phyloP scores from a whole-genome alignment of 2,797 vertebrate genomes.

The Trematomus bernacchii region DNA sequence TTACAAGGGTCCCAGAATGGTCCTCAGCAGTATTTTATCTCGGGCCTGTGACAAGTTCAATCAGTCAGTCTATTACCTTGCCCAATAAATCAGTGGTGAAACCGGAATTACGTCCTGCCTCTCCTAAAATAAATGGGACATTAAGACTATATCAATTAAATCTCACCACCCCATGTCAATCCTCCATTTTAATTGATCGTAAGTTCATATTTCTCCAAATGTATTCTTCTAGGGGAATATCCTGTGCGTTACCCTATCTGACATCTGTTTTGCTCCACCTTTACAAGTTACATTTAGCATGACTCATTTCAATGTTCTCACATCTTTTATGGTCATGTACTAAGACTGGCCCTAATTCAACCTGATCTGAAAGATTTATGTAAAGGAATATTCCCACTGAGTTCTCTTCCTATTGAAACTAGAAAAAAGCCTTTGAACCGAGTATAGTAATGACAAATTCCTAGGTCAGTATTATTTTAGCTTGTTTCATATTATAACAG shows the following conservation, averaged over 20 bases:
- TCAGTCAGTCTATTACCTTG: slow-evolving; percentile 84
- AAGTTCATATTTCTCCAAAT: slow-evolving; percentile 64
- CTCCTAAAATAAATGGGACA: slow-evolving; percentile 74
- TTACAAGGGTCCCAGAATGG: slow-evolving; percentile 76
- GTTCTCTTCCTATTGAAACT: slow-evolving; percentile 38
- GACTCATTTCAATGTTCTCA: slow-evolving; percentile 65
- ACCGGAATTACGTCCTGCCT: slow-evolving; percentile 58
- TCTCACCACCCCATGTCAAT: slow-evolving; percentile 51
- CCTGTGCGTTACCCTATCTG: slow-evolving; percentile 53
- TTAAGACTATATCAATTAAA: slow-evolving; percentile 78
- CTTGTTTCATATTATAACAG: slow-evolving; percentile 10
- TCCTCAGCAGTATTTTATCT: slow-evolving; percentile 80
- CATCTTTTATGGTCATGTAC: slow-evolving; percentile 66
- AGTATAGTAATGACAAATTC: slow-evolving; percentile 43
- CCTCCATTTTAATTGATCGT: slow-evolving; percentile 70
- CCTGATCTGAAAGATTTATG: slow-evolving; percentile 68
- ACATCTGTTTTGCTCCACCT: slow-evolving; percentile 46
- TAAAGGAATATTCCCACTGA: slow-evolving; percentile 57
- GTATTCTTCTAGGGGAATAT: slow-evolving; percentile 56
- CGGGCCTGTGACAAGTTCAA: slow-evolving; percentile 81
- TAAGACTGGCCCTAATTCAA: slow-evolving; percentile 63
- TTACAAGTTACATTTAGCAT: slow-evolving; percentile 63
- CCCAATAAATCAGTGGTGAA: slow-evolving; percentile 81
- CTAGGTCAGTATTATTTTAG: slow-evolving; percentile 60
- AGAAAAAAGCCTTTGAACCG: slow-evolving; percentile 54